phyloP scores from a whole-genome alignment of 1,140 invertebrate genomes.

The Cherax destructor region DNA sequence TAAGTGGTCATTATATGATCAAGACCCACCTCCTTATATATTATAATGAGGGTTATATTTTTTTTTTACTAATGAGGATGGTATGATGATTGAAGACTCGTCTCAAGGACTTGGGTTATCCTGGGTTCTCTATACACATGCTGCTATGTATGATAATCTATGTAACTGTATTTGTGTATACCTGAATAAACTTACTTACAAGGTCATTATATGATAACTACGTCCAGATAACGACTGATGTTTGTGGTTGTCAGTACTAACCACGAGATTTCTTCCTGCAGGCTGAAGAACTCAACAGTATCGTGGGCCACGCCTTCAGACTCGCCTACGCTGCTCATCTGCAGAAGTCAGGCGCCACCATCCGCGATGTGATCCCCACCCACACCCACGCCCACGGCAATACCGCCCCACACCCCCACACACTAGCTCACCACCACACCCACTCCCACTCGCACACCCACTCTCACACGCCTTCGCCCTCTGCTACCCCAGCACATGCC shows the following conservation, averaged over 20 bases:
- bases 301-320: slow-evolving; percentile 93
- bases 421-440: slow-evolving; percentile 25
- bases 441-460: slow-evolving; percentile 62
- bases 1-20: no score
- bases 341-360: slow-evolving; percentile 77
- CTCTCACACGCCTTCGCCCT: slow-evolving; percentile 57
- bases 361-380: slow-evolving; percentile 63
- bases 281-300: slow-evolving; percentile 91
- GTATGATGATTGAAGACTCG: no score
- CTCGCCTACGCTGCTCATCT: slow-evolving; percentile 92
- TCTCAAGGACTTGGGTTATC: no score
- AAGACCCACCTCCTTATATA: no score
- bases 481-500: slow-evolving; percentile 29
- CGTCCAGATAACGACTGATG: neutral
- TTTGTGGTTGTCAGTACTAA: neutral
- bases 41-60: no score
- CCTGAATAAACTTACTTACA: no score
- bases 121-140: no score
- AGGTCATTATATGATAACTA: no score
- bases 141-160: no score
- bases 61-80: no score
- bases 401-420: slow-evolving; percentile 39
- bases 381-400: slow-evolving; percentile 71
- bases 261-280: slow-evolving; percentile 75
- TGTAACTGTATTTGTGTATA: no score